These are phyloP conservation scores for Plutomurus gul DNA, from an alignment of 1,140 invertebrate species.

Conservation along the genomic window DNA sequence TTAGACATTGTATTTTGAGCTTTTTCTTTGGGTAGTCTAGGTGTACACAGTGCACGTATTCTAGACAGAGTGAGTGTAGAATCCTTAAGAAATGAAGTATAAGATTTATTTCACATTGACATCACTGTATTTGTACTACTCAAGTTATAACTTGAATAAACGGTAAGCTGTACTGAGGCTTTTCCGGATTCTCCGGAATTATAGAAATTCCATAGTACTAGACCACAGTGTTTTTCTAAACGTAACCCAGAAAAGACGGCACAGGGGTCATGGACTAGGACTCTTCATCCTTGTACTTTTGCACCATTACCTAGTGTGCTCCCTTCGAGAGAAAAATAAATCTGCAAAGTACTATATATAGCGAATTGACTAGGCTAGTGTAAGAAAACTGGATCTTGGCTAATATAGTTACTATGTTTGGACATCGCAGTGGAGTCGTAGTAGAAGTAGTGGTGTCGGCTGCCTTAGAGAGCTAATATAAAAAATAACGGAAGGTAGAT, in stretches of 20 bases:
- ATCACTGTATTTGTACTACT: too few species aligned
- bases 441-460: neutral
- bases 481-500: neutral
- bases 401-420: too few species aligned
- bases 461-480: neutral
- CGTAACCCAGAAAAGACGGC: neutral
- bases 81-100: too few species aligned
- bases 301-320: too few species aligned
- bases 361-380: too few species aligned
- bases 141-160: neutral
- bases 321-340: too few species aligned
- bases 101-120: neutral
- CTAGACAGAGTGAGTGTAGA: too few species aligned
- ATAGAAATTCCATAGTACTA: neutral
- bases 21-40: too few species aligned
- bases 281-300: neutral
- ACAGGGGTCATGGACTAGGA: constrained; percentile 19
- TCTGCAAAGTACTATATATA: too few species aligned
- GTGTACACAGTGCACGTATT: too few species aligned
- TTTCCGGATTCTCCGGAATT: neutral
- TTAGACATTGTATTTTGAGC: too few species aligned
- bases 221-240: neutral
- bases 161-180: neutral
- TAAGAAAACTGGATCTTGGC: too few species aligned
- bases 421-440: neutral